Evolutionary conservation across 2,888 invertebrate genomes (phyloP).

Genomic region (Slavum lentiscoides): DNA sequence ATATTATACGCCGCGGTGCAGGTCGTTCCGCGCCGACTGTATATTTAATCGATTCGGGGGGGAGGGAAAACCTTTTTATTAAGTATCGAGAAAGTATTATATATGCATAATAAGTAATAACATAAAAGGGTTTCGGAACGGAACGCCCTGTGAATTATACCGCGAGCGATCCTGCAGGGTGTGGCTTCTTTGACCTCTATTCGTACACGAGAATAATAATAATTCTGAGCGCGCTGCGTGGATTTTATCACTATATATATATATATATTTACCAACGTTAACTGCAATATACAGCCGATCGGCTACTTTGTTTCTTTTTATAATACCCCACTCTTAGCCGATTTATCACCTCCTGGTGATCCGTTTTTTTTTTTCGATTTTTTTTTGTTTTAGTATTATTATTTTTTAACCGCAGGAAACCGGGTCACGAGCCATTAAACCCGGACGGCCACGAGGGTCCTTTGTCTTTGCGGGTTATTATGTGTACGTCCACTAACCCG

Average conservation of each 20-base stretch:
- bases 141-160: constrained; percentile 50
- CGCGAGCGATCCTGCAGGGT: constrained; percentile 33
- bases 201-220: constrained; percentile 21
- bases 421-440: constrained; percentile 48
- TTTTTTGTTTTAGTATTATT: constrained; percentile 1
- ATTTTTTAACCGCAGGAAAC: constrained; percentile 43
- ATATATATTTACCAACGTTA: no score
- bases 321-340: background rate
- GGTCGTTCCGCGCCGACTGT: background rate
- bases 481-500: background rate
- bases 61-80: constrained; percentile 23
- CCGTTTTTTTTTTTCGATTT: constrained; percentile 38
- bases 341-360: constrained; percentile 42
- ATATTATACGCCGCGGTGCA: no score
- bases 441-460: constrained; percentile 25
- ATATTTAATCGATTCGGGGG: constrained; percentile 21
- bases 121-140: constrained; percentile 41
- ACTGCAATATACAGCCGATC: background rate
- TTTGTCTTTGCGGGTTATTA: constrained; percentile 40
- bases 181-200: constrained; percentile 49
- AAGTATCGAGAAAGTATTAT: constrained; percentile 28
- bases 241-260: constrained; percentile 42
- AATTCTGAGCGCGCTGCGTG: constrained; percentile 40
- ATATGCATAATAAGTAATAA: constrained; percentile 10
- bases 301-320: constrained; percentile 46